These are phyloP conservation scores for Entomobrya proxima DNA, from an alignment of 2,888 invertebrate species.

Conservation along the genomic window DNA sequence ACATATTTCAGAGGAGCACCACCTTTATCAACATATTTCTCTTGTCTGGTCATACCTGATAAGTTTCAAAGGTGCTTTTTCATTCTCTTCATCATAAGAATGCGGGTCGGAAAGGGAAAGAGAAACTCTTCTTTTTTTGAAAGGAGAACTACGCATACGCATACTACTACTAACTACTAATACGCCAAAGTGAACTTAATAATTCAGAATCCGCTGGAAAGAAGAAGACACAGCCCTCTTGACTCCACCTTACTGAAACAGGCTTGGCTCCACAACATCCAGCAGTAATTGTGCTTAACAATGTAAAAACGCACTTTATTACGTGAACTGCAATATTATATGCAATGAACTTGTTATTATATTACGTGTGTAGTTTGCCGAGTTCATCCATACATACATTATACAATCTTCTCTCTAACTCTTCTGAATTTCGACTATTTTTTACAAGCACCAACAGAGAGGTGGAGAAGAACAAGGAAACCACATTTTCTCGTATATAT, in stretches of 20 bases:
- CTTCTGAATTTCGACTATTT: neutral
- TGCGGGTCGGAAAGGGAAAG: constrained; percentile 18
- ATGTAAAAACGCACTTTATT: constrained; percentile 55
- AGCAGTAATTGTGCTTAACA: constrained; percentile 60
- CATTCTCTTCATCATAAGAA: constrained; percentile 15
- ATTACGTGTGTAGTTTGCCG: constrained; percentile 2
- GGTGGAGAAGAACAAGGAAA: constrained; percentile 26
- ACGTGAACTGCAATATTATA: constrained; percentile 32
- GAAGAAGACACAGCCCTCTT: constrained; percentile 68
- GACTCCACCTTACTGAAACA: constrained; percentile 69
- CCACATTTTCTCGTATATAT: constrained; percentile 17
- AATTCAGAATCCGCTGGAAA: constrained; percentile 57
- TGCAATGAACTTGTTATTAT: constrained; percentile 34
- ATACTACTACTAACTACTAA: neutral
- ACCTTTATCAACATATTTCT: constrained; percentile 31
- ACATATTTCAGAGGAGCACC: constrained; percentile 54
- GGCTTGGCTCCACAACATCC: constrained; percentile 68
- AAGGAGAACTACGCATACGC: neutral
- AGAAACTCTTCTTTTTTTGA: constrained; percentile 10
- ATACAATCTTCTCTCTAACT: neutral
- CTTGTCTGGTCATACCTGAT: neutral
- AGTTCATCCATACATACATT: constrained; percentile 14
- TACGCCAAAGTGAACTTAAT: constrained; percentile 49
- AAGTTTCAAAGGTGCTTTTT: neutral
- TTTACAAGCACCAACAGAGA: constrained; percentile 17